Evolutionary conservation across 2,113 vertebrate genomes (phyloP).

Genomic region (Cynocephalus volans): DNA sequence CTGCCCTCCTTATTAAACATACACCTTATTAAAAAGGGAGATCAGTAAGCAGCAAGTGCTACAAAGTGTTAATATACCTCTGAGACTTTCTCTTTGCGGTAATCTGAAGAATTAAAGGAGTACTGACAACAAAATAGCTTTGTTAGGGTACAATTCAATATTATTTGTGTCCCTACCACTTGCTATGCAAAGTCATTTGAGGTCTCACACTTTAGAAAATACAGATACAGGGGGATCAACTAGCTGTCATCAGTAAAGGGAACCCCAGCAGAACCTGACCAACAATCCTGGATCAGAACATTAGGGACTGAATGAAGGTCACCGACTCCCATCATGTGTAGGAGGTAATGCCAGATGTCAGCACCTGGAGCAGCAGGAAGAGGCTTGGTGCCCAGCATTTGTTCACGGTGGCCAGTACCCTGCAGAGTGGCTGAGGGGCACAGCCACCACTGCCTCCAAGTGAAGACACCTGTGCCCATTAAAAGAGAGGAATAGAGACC

Average conservation of each 20-base stretch:
- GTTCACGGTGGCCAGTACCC: fast-evolving
- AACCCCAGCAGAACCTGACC: background rate
- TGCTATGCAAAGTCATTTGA: background rate
- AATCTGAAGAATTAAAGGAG: background rate
- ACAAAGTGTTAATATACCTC: background rate
- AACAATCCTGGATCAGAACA: background rate
- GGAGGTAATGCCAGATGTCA: background rate
- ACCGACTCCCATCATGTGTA: too few relatives aligned
- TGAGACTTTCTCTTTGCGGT: background rate
- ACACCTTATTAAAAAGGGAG: too few relatives aligned
- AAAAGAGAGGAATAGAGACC: background rate
- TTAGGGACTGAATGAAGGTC: background rate
- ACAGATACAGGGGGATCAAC: background rate
- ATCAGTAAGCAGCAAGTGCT: background rate
- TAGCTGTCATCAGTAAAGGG: background rate
- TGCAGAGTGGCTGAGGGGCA: background rate
- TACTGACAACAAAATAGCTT: background rate
- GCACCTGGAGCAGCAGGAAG: background rate
- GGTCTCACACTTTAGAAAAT: background rate
- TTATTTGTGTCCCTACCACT: background rate
- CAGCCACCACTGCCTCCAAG: background rate
- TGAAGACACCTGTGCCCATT: background rate
- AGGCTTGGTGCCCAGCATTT: fast-evolving
- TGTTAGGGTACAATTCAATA: too few relatives aligned
- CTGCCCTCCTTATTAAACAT: too few relatives aligned